Percentiles rank a stretch among this genome's conserved stretches.
Conservation (phyloP, 2,888 invertebrate genomes). For the Lasioglossum pauxillum region DNA sequence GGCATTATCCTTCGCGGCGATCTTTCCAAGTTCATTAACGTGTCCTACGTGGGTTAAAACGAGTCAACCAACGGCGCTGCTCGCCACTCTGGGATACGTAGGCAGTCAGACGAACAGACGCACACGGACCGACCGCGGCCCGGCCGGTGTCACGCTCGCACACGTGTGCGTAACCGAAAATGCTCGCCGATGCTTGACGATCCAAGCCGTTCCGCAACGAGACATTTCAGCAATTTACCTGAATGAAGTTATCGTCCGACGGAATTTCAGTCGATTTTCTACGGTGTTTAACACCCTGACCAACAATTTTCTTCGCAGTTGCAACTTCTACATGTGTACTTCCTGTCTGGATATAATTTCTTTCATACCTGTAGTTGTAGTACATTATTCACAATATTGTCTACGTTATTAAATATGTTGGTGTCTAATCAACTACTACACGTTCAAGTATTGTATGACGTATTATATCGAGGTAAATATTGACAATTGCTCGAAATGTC, state of each 20-base stretch:
- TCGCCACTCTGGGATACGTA: conserved; percentile 36
- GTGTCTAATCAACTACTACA: too few relatives aligned
- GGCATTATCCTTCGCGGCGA: conserved; percentile 48
- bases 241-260: neutral
- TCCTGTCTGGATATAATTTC: too few relatives aligned
- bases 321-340: too few relatives aligned
- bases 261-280: neutral
- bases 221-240: neutral
- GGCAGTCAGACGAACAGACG: conserved; percentile 57
- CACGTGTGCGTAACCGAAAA: conserved; percentile 38
- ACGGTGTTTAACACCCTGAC: too few relatives aligned
- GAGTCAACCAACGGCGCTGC: conserved; percentile 26
- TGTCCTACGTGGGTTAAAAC: conserved; percentile 57
- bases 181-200: neutral
- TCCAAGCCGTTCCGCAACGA: neutral
- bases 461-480: too few relatives aligned
- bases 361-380: too few relatives aligned
- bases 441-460: too few relatives aligned
- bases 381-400: too few relatives aligned
- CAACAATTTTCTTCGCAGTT: too few relatives aligned
- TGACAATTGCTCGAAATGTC: too few relatives aligned
- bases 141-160: conserved; percentile 7
- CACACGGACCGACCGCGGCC: neutral
- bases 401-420: too few relatives aligned
- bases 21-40: conserved; percentile 71